Conservation (phyloP, 2,888 invertebrate species). For the Melolontha melolontha region DNA sequence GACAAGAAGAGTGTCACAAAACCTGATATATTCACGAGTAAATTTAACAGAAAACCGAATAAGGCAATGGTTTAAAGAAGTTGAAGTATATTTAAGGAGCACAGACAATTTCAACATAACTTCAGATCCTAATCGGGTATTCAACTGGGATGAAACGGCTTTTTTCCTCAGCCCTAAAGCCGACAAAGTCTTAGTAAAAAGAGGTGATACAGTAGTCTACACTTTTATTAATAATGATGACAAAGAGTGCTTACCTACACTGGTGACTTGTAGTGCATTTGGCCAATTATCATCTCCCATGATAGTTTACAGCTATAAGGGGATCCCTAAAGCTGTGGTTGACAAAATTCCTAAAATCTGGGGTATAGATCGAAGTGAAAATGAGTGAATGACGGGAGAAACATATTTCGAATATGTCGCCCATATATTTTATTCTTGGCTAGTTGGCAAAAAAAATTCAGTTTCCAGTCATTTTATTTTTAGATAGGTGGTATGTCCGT, state of each 20-base stretch:
- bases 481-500: conserved; percentile 63
- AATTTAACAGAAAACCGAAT: conserved; percentile 52
- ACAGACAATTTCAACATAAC: conserved; percentile 50
- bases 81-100: conserved; percentile 52
- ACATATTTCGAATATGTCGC: conserved; percentile 61
- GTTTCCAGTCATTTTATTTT: conserved; percentile 59
- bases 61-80: conserved; percentile 54
- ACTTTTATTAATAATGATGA: conserved; percentile 52
- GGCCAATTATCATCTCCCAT: conserved; percentile 49
- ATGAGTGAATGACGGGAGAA: conserved; percentile 63
- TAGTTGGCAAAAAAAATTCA: too few species aligned
- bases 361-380: conserved; percentile 61
- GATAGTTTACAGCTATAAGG: conserved; percentile 55
- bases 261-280: conserved; percentile 52
- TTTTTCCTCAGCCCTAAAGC: conserved; percentile 60
- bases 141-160: conserved; percentile 60
- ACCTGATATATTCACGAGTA: conserved; percentile 51
- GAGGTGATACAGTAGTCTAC: conserved; percentile 56
- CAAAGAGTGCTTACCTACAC: conserved; percentile 54
- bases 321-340: conserved; percentile 53
- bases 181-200: conserved; percentile 55
- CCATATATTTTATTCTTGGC: conserved; percentile 56
- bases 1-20: conserved; percentile 54
- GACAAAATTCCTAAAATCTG: conserved; percentile 56
- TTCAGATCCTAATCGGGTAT: conserved; percentile 53